Evolutionary conservation across 2,888 invertebrate species (phyloP).

Genomic region (Hylaea fasciaria): DNA sequence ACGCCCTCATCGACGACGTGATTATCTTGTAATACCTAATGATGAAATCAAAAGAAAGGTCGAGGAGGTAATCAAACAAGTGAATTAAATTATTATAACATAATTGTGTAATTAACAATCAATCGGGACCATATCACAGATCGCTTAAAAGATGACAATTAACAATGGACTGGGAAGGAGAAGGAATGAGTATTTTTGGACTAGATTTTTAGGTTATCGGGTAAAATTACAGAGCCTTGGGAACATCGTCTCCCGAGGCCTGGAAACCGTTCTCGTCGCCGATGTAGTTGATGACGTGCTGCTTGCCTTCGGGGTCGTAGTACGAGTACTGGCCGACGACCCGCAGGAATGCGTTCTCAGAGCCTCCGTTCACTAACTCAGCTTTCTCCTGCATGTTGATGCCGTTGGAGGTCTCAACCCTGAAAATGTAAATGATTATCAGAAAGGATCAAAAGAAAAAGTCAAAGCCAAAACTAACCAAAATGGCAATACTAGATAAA

Average conservation of each 20-base stretch:
- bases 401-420: slow-evolving; percentile 67
- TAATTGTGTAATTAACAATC: slow-evolving; percentile 65
- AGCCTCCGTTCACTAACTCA: slow-evolving; percentile 57
- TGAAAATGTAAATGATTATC: slow-evolving; percentile 37
- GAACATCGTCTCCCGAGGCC: slow-evolving; percentile 69
- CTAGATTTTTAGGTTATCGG: slow-evolving; percentile 36
- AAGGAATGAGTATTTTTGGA: slow-evolving; percentile 44
- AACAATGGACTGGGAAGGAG: slow-evolving; percentile 51
- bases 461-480: too few species aligned
- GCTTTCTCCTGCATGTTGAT: slow-evolving; percentile 52
- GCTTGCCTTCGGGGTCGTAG: slow-evolving; percentile 73
- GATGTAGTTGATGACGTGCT: slow-evolving; percentile 77
- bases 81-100: slow-evolving; percentile 57
- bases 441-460: too few species aligned
- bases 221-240: slow-evolving; percentile 47
- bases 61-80: slow-evolving; percentile 37
- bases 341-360: slow-evolving; percentile 59
- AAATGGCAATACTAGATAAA: too few species aligned
- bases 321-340: slow-evolving; percentile 68
- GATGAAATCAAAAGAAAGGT: not conserved
- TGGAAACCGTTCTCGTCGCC: slow-evolving; percentile 84
- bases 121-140: slow-evolving; percentile 78
- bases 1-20: slow-evolving; percentile 5
- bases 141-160: slow-evolving; percentile 62
- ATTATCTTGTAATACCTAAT: not conserved